Evolutionary conservation across 1,140 invertebrate species (phyloP).

Genomic region (Dendrolimus kikuchii): DNA sequence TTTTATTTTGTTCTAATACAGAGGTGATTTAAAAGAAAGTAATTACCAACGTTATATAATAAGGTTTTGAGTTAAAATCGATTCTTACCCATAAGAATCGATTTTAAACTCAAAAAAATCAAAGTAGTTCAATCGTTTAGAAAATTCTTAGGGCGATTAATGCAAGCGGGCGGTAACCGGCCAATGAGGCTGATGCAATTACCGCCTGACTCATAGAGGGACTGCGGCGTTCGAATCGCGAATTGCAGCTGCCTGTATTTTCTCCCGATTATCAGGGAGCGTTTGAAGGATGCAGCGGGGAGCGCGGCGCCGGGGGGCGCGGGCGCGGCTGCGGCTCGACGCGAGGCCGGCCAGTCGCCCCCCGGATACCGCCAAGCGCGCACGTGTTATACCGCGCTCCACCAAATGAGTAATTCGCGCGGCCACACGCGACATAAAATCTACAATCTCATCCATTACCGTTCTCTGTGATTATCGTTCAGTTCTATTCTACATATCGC

Average conservation of each 20-base stretch:
- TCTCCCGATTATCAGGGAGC: slow-evolving; percentile 65
- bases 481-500: too few species aligned
- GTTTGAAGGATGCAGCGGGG: slow-evolving; percentile 62
- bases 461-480: slow-evolving; percentile 41
- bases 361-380: slow-evolving; percentile 26
- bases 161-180: slow-evolving; percentile 28
- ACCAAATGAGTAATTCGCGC: slow-evolving; percentile 58
- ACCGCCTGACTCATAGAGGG: slow-evolving; percentile 55
- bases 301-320: slow-evolving; percentile 13
- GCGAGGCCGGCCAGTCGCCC: slow-evolving; percentile 51
- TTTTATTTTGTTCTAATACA: too few species aligned
- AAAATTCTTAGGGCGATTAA: neutral
- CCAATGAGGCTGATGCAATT: slow-evolving; percentile 55
- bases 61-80: neutral
- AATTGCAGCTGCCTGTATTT: slow-evolving; percentile 65
- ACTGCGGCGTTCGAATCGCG: slow-evolving; percentile 50
- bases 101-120: slow-evolving; percentile 6
- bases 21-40: too few species aligned
- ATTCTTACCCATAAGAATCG: slow-evolving; percentile 1
- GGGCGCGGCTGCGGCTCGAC: slow-evolving; percentile 17
- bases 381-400: slow-evolving; percentile 23
- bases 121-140: slow-evolving; percentile 5
- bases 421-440: slow-evolving; percentile 1
- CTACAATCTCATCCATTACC: slow-evolving; percentile 17
- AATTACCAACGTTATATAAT: too few species aligned